phyloP scores from a whole-genome alignment of 2,113 vertebrate genomes.

The Garra rufa region DNA sequence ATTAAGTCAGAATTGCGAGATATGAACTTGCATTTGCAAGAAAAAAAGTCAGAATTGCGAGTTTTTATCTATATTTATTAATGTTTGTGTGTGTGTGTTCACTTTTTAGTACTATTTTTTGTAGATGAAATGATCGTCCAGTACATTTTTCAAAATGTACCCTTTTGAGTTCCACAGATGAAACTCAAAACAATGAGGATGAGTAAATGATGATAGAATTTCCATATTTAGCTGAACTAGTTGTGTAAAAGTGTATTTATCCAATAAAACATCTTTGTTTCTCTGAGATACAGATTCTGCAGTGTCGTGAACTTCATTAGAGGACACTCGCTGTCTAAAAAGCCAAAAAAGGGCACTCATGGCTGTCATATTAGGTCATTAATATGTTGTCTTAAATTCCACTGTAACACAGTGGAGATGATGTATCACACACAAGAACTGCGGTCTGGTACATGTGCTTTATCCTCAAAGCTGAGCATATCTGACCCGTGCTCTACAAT shows the following conservation, averaged over 20 bases:
- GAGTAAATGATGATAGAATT: neutral
- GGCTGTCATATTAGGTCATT: constrained; percentile 20
- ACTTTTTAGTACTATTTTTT: neutral
- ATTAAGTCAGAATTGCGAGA: too few relatives aligned
- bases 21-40: too few relatives aligned
- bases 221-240: neutral
- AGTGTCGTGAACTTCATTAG: constrained; percentile 1
- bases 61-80: too few relatives aligned
- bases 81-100: neutral
- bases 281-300: neutral
- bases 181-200: neutral
- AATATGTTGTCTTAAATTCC: neutral
- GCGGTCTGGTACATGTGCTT: neutral
- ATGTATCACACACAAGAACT: constrained; percentile 14
- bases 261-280: neutral
- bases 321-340: constrained; percentile 1
- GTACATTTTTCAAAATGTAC: neutral
- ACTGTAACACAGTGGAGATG: constrained; percentile 21
- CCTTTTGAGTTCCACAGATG: neutral
- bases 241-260: neutral
- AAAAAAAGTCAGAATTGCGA: too few relatives aligned
- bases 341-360: constrained; percentile 1
- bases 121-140: neutral
- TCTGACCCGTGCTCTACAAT: constrained; percentile 6
- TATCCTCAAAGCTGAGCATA: constrained; percentile 11